Evolutionary conservation across 1,140 invertebrate species (phyloP), one percentile per base, ranked within the genome.

Genomic region (Alviniconcha marisindica): DNA sequence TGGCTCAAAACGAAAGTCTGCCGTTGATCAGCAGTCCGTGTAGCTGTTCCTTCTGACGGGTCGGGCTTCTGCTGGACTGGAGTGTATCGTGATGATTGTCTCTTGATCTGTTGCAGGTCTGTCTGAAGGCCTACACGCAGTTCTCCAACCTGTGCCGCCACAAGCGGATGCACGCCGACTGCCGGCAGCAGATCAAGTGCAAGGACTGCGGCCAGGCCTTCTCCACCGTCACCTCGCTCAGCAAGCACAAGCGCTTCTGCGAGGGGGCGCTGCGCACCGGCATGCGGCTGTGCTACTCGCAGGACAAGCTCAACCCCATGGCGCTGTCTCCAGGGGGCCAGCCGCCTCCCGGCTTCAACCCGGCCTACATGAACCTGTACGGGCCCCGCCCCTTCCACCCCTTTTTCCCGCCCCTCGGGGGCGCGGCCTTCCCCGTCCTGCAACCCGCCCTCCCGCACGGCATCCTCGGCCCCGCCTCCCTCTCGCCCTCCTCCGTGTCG

Each of bases 61-160:
- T n/a, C n/a, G n/a, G n/a, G n/a, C n/a, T n/a, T n/a, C n/a, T n/a
- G n/a, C n/a, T n/a, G n/a, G n/a, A n/a, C n/a, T n/a, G n/a, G n/a
- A n/a, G n/a, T n/a, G n/a, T 33, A 48, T 54, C 3, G 28, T 48
- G 48, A 54, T 77, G 28, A 77, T 48, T 76, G 15, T 21, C 24
- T 18, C 36, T 54, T 73, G 36, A 48, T 4, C 33, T 36, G 38
- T 83, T 83, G 3, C 78, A 91, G 87, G 92, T 93, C 42, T 94
- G 94, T 92, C 95, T 96, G 83, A 96, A 97, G 95, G 96, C 98
- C 1, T 99, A 99, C 94, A 99, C 99, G 0, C 99, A 99, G 94
- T 99, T 99, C 93, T 99, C 98, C 21, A 99, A 99, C 93, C 94
- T 99, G 87, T 99, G 99, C 92, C 96, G 99, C 31, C 99, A 99